These are phyloP conservation scores for Julus scanicus DNA, from an alignment of 2,888 invertebrate species.

Conservation along the genomic window DNA sequence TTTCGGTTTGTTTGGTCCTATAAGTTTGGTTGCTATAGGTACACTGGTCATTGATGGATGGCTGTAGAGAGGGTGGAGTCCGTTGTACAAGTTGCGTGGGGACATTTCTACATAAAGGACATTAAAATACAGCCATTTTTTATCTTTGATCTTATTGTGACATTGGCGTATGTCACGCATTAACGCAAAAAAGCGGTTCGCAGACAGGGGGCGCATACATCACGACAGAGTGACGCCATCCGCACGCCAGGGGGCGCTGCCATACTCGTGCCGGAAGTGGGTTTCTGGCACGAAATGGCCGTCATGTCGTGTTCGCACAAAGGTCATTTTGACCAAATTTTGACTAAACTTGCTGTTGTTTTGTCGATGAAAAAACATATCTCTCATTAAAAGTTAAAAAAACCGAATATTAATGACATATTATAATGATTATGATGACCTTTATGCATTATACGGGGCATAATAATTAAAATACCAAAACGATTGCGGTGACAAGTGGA, in stretches of 20 bases:
- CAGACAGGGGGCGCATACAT: slow-evolving; percentile 25
- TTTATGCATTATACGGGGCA: no score
- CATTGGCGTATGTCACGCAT: background rate
- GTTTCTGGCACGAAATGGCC: background rate
- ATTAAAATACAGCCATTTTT: slow-evolving; percentile 9
- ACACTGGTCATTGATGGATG: background rate
- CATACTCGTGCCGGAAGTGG: background rate
- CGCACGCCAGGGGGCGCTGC: background rate
- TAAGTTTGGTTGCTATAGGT: background rate
- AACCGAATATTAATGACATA: no score
- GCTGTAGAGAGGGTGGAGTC: background rate
- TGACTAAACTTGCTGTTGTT: no score
- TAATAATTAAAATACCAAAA: no score
- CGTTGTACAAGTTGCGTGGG: background rate
- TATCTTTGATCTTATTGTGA: slow-evolving; percentile 18
- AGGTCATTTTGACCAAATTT: no score
- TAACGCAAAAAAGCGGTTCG: background rate
- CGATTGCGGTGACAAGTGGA: no score
- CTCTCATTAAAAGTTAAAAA: no score
- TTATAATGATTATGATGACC: no score
- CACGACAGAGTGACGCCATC: background rate
- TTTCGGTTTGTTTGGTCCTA: slow-evolving; percentile 5
- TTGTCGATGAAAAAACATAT: no score
- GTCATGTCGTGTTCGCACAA: background rate
- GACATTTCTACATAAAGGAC: background rate